Percentiles rank a stretch among this genome's conserved stretches.
phyloP scores from a whole-genome alignment of 2,797 vertebrate species.

The Meriones psammophilus region DNA sequence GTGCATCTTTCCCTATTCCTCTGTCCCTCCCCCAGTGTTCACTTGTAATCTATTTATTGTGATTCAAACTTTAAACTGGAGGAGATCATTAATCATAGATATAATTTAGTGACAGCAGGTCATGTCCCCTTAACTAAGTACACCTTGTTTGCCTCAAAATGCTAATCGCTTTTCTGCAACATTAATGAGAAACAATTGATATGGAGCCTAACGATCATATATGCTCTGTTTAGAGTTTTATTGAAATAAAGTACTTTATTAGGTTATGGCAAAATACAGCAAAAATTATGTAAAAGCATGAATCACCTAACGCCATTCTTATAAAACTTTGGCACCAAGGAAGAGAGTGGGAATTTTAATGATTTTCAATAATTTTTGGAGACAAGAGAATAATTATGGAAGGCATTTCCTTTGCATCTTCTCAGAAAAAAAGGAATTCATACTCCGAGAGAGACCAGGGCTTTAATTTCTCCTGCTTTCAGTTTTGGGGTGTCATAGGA shows the following conservation, averaged over 20 bases:
- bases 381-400: conserved; percentile 19
- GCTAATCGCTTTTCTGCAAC: conserved; percentile 94
- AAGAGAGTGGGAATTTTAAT: conserved; percentile 33
- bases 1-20: conserved; percentile 71
- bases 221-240: conserved; percentile 86
- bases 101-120: conserved; percentile 99
- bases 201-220: conserved; percentile 86
- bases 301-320: neutral
- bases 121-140: conserved; percentile 97
- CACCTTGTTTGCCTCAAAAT: conserved; percentile 99
- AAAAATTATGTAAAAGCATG: conserved; percentile 71
- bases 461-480: conserved; percentile 2
- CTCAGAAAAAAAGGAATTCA: neutral
- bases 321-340: neutral
- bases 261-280: conserved; percentile 78
- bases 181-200: conserved; percentile 91
- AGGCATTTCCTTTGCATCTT: neutral
- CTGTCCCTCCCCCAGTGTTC: conserved; percentile 62
- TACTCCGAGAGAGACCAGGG: neutral
- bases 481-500: neutral
- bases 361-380: conserved; percentile 58
- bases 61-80: conserved; percentile 91
- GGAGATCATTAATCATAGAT: conserved; percentile 99
- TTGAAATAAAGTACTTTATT: conserved; percentile 78
- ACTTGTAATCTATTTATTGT: conserved; percentile 84